These are phyloP conservation scores for Arrhopalites spinosus DNA, from an alignment of 2,888 invertebrate species.

Conservation along the genomic window DNA sequence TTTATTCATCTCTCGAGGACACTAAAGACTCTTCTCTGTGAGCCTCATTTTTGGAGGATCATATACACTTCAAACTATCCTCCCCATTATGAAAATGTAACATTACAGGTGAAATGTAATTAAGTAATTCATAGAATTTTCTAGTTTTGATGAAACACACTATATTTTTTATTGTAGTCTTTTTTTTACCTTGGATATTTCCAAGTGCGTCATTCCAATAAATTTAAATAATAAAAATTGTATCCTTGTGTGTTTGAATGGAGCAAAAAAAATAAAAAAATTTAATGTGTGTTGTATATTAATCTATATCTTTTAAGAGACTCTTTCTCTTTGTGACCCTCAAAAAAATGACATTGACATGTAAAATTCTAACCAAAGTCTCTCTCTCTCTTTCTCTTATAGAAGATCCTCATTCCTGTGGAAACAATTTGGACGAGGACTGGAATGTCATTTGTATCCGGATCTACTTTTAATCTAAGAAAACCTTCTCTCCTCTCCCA, in stretches of 20 bases:
- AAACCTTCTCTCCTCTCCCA: too few relatives aligned
- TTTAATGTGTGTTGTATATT: neutral
- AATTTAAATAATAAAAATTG: neutral
- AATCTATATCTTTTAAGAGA: too few relatives aligned
- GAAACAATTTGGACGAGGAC: conserved; percentile 26
- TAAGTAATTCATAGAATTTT: neutral
- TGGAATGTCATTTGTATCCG: conserved; percentile 38
- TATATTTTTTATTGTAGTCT: neutral
- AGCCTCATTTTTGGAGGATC: too few relatives aligned
- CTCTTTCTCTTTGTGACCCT: neutral
- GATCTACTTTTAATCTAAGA: conserved; percentile 30
- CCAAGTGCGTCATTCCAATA: neutral
- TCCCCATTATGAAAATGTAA: too few relatives aligned
- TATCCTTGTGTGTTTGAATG: too few relatives aligned
- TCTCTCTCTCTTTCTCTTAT: neutral
- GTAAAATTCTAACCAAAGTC: neutral
- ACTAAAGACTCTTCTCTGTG: too few relatives aligned
- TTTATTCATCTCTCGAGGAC: too few relatives aligned
- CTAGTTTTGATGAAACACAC: neutral
- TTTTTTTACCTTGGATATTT: too few relatives aligned
- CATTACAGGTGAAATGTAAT: too few relatives aligned
- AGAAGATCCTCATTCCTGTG: conserved; percentile 27
- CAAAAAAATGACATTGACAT: neutral
- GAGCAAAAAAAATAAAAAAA: too few relatives aligned
- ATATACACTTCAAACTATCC: too few relatives aligned